Conservation (phyloP, 2,888 invertebrate species). For the Machimus rusticus region DNA sequence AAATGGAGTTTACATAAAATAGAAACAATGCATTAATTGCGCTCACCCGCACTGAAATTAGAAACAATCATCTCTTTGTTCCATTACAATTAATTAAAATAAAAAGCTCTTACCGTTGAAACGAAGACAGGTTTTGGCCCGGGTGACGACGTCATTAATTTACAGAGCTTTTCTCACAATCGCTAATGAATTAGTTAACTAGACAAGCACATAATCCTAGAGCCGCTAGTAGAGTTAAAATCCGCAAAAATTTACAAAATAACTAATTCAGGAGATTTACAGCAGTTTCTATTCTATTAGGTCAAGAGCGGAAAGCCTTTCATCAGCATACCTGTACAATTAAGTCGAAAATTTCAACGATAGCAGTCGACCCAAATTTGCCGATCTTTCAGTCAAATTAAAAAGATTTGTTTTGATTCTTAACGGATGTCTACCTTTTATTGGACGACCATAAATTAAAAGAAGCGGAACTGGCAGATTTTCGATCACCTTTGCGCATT, state of each 20-base stretch:
- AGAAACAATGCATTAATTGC: not conserved
- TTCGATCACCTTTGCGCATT: conserved; percentile 8
- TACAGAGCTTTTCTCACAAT: not conserved
- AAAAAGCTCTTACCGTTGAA: not conserved
- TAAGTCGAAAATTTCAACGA: not conserved
- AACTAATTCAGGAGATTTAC: not conserved
- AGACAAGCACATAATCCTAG: not conserved
- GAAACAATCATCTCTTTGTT: not conserved
- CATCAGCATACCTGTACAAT: not conserved
- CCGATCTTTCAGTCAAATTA: not conserved
- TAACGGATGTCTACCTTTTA: not conserved
- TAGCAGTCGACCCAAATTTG: not conserved
- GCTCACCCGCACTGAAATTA: not conserved
- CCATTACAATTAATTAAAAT: not conserved
- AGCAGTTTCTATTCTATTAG: not conserved
- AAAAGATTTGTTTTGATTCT: not conserved
- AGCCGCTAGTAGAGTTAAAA: not conserved
- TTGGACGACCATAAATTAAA: not conserved
- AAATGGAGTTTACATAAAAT: not conserved
- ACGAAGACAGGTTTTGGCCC: not conserved
- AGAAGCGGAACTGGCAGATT: conserved; percentile 2
- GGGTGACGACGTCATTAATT: not conserved
- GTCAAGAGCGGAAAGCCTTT: not conserved
- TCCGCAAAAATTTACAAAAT: not conserved
- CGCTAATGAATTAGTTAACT: not conserved